Evolutionary conservation across 2,888 invertebrate species (phyloP), one percentile per base, ranked within the genome.

Genomic region (Drosophila fungiperda): DNA sequence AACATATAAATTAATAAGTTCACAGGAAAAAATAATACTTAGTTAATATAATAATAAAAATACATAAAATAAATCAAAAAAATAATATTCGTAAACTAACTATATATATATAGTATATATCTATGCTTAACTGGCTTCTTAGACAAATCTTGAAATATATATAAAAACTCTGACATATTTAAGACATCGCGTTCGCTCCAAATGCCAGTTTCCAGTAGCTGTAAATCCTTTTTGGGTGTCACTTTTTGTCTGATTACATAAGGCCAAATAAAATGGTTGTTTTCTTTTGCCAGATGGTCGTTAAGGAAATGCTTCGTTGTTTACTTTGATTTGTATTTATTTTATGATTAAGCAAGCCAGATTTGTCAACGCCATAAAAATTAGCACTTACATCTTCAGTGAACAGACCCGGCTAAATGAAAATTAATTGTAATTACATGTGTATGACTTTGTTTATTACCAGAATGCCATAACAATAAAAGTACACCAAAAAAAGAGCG

Each of bases 401-500:
- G 9, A 52, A 26, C 26, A 2, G 29, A 12, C 20, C 6, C 6
- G 42, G 48, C 52, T 68, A 83, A 82, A 82, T 82, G 87, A 87
- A 82, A 87, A 82, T 82, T 74, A 82, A 82, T 82, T 82, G 84
- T 72, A 82, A 77, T 87, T 70, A 83, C 84, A 77, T 77, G 62
- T 53, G 73, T 66, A 65, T 71, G 65, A 70, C 42, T 68, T 55
- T 58, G 70, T 83, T 83, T 82, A 83, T 76, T 60, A 15, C 81
- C 63, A 48, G 52, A 8, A 26, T 52, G 73, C 49, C 69, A 73
- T 83, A 64, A 72, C 76, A 66, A 66, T 61, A 15, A 45, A 58
- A 63, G 12, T n/a, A 1, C 35, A 23, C 33, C 26, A 60, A 78
- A 54, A 54, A 59, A 17, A 33, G n/a, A 48, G 38, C 45, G n/a